These are phyloP conservation scores for Macrobrachium rosenbergii DNA, from an alignment of 1,140 invertebrate genomes.

Conservation along the genomic window DNA sequence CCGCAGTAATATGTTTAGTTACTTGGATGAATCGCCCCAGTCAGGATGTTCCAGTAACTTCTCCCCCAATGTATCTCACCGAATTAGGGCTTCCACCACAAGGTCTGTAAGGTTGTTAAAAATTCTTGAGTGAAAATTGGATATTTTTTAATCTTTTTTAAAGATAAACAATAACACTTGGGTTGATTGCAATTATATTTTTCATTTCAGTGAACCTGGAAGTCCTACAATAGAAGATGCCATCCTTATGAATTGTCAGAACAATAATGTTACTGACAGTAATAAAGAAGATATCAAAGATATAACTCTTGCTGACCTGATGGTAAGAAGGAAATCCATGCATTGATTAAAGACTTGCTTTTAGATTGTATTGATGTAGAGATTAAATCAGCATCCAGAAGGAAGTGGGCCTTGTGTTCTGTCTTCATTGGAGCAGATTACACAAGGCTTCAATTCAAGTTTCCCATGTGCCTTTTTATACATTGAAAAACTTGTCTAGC, in stretches of 20 bases:
- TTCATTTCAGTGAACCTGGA: conserved; percentile 70
- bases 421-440: too few relatives aligned
- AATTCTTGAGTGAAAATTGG: too few relatives aligned
- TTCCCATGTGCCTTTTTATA: too few relatives aligned
- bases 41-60: conserved; percentile 37
- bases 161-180: too few relatives aligned
- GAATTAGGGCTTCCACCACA: conserved; percentile 38
- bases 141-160: too few relatives aligned
- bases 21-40: conserved; percentile 50
- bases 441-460: too few relatives aligned
- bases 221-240: conserved; percentile 73
- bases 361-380: conserved; percentile 77
- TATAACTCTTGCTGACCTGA: conserved; percentile 72
- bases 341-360: conserved; percentile 73
- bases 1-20: conserved; percentile 47
- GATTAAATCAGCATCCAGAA: conserved; percentile 38
- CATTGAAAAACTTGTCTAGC: too few relatives aligned
- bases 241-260: conserved; percentile 71
- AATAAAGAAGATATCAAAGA: conserved; percentile 75
- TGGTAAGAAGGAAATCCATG: conserved; percentile 30
- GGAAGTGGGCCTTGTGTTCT: too few relatives aligned
- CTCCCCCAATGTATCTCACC: conserved; percentile 15
- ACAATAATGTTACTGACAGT: conserved; percentile 76
- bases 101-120: neutral
- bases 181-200: neutral